Base-by-base conservation (phyloP, 2,888 invertebrate species). In the Leucophora obtusa region DNA sequence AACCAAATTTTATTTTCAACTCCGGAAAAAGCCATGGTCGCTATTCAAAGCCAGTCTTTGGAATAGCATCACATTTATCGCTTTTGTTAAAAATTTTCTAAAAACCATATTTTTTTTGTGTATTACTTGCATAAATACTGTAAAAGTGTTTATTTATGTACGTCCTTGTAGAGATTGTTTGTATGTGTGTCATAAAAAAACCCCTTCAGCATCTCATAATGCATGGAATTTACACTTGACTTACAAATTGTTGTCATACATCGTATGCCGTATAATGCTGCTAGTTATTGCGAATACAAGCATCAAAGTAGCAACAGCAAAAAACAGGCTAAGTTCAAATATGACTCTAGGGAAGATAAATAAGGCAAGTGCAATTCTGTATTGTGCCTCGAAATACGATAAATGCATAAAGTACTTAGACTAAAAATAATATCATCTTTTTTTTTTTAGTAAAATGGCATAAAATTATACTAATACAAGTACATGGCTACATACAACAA, bases 171-270 rank as follows among this genome's bases (percentile, higher is more conserved):
- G 6, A 21, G 35, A n/a, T 24, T 51, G 43, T 51, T 33, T 6
- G 60, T 53, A 35, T 51, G 28, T 62, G 14, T 63, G 33, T 53
- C 11, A 7, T 18, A 35, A 50, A 21, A 58, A 43, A 73, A 53
- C 35, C 54, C 54, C 65, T 74, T 21, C 53, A 75, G 66, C 71
- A 50, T 68, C 62, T 63, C 75, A 72, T 80, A 80, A 69, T 73
- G 69, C 58, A 76, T 65, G 33, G 69, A 80, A 76, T 80, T 80
- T 76, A 76, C 76, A 76, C 80, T 76, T 80, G 76, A 80, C 72
- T 80, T 76, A 80, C 72, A 76, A 76, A 76, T 76, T 80, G 72
- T 65, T 80, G 76, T 72, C 76, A 69, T 73, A 69, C 73, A 58
- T 73, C 59, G 59, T 77, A 71, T 77, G 70, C 50, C 8, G 47